These are phyloP conservation scores for Hypercompe scribonia DNA, from an alignment of 2,888 invertebrate genomes.

Conservation along the genomic window DNA sequence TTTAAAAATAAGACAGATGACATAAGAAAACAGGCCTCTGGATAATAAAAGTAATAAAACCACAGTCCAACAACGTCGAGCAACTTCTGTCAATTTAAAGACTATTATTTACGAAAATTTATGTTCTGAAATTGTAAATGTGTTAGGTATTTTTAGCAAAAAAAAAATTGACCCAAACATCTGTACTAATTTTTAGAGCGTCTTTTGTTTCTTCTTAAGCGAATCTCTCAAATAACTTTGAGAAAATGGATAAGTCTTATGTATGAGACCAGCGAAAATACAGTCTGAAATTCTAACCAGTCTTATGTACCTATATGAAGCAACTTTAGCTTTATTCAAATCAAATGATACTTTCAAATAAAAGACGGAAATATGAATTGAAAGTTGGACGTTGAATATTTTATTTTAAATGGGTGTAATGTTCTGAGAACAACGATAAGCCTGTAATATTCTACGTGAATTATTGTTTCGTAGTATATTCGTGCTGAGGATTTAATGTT, in stretches of 20 bases:
- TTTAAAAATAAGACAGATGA: no score
- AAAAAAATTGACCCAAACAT: background rate
- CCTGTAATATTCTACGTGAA: constrained; percentile 27
- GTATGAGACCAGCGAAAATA: background rate
- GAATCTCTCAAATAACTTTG: background rate
- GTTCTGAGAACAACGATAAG: constrained; percentile 35
- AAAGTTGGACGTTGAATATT: constrained; percentile 25
- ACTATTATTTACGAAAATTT: background rate
- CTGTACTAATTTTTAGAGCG: background rate
- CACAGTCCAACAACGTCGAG: background rate
- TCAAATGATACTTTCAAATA: constrained; percentile 20
- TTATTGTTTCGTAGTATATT: constrained; percentile 24
- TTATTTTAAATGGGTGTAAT: constrained; percentile 35
- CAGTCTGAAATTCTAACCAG: background rate
- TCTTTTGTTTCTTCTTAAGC: background rate
- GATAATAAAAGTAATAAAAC: no score
- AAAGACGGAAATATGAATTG: constrained; percentile 25
- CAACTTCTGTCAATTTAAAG: background rate
- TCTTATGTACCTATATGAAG: background rate
- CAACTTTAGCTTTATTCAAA: constrained; percentile 15
- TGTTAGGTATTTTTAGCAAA: background rate
- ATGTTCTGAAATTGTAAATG: background rate
- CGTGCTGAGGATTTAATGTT: constrained; percentile 21
- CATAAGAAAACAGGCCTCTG: no score
- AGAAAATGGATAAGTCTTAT: background rate